These are phyloP conservation scores for Eupithecia exiguata DNA, from an alignment of 2,888 invertebrate genomes.

Conservation along the genomic window DNA sequence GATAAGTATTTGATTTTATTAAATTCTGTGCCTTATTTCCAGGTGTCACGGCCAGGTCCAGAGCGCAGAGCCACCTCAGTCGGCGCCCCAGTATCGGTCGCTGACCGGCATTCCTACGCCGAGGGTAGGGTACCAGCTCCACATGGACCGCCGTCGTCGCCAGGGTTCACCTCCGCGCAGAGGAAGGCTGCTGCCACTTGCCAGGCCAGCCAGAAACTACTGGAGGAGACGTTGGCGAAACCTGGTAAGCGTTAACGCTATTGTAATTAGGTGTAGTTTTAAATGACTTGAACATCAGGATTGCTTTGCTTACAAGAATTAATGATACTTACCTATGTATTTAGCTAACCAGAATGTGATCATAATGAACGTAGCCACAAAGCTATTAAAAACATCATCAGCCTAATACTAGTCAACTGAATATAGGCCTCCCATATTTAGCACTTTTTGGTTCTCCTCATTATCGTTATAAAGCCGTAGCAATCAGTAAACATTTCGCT, in stretches of 20 bases:
- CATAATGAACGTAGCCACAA: not conserved
- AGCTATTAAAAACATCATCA: not conserved
- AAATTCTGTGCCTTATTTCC: conserved; percentile 39
- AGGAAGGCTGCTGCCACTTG: conserved; percentile 73
- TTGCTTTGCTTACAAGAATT: not conserved
- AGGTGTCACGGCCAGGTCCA: conserved; percentile 67
- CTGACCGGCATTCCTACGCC: conserved; percentile 69
- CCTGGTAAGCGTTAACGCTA: conserved; percentile 66
- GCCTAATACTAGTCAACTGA: not conserved
- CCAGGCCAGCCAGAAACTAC: conserved; percentile 85
- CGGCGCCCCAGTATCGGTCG: conserved; percentile 55
- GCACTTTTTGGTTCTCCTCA: not conserved
- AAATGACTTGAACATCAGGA: not conserved
- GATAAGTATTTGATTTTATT: not conserved
- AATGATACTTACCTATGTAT: not conserved
- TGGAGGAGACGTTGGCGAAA: conserved; percentile 86
- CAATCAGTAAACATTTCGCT: not conserved
- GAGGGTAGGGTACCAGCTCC: conserved; percentile 74
- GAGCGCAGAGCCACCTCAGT: conserved; percentile 69
- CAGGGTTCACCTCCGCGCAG: conserved; percentile 67
- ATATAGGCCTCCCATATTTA: not conserved
- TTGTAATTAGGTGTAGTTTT: not conserved
- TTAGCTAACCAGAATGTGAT: not conserved
- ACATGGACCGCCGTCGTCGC: conserved; percentile 75
- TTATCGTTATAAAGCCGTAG: not conserved